These are phyloP conservation scores for Bombus waltoni DNA, from an alignment of 1,140 invertebrate genomes.

Conservation along the genomic window DNA sequence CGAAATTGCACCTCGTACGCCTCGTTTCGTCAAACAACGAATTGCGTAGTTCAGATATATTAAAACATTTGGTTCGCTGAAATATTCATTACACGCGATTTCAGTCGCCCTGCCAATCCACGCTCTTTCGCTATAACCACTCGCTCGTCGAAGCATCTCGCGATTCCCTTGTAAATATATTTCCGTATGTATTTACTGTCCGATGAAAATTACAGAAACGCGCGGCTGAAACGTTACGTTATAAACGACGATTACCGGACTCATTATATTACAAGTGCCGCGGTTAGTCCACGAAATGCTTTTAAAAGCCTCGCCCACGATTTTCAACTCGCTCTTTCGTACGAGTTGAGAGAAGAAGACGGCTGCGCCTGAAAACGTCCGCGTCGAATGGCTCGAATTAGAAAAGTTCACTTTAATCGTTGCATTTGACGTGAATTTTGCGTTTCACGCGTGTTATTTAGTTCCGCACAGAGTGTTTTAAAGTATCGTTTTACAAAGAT, in stretches of 20 bases:
- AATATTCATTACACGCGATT: constrained; percentile 37
- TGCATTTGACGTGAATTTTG: background rate
- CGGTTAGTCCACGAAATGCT: background rate
- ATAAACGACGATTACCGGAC: constrained; percentile 28
- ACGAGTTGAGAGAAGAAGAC: background rate
- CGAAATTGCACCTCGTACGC: background rate
- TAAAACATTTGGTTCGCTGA: constrained; percentile 10
- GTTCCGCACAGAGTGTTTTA: background rate
- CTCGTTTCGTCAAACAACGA: constrained; percentile 3
- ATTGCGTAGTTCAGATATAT: background rate
- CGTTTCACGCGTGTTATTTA: background rate
- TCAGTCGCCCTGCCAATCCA: background rate
- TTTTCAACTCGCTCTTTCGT: background rate
- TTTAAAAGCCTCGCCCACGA: background rate
- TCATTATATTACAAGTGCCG: background rate
- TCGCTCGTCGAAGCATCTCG: too few species aligned
- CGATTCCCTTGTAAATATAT: background rate
- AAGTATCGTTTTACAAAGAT: too few species aligned
- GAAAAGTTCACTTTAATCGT: background rate
- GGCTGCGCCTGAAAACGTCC: background rate
- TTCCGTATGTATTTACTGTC: constrained; percentile 20
- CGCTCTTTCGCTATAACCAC: background rate
- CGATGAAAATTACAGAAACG: background rate
- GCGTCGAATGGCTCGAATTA: background rate
- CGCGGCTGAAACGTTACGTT: background rate